Conservation (phyloP, 1,140 invertebrate species). For the Heliconius congener region DNA sequence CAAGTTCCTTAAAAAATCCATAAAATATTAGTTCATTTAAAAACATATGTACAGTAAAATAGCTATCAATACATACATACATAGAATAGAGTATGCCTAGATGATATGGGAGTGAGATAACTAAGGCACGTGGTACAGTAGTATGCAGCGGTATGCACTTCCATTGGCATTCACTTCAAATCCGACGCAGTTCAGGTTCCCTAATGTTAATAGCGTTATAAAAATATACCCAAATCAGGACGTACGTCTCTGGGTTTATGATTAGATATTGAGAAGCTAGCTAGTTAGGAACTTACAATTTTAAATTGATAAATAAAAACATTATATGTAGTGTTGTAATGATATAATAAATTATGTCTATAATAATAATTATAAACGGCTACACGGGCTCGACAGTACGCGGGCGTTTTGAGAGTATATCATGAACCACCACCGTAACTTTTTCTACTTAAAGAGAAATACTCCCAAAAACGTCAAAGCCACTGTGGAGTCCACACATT, state of each 20-base stretch:
- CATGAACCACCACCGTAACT: constrained; percentile 48
- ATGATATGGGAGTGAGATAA: constrained; percentile 74
- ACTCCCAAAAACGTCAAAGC: constrained; percentile 62
- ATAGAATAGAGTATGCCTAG: constrained; percentile 65
- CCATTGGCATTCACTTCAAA: not conserved
- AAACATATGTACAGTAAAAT: constrained; percentile 80
- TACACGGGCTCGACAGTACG: constrained; percentile 21
- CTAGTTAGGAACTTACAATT: constrained; percentile 79
- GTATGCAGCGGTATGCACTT: constrained; percentile 46
- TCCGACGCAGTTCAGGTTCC: not conserved
- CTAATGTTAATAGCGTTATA: constrained; percentile 32
- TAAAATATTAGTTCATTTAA: constrained; percentile 82
- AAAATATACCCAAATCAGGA: constrained; percentile 37
- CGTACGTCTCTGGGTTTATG: constrained; percentile 41
- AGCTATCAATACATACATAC: constrained; percentile 70
- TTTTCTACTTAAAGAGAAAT: constrained; percentile 55
- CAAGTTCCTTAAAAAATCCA: constrained; percentile 81
- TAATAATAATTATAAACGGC: constrained; percentile 64
- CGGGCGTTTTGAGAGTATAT: constrained; percentile 67
- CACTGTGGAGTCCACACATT: constrained; percentile 41
- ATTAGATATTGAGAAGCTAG: constrained; percentile 62
- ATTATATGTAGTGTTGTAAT: constrained; percentile 47
- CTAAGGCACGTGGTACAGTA: constrained; percentile 76
- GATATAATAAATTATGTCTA: constrained; percentile 50
- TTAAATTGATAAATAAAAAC: constrained; percentile 72